Evolutionary conservation across 2,113 vertebrate genomes (phyloP).

Genomic region (Cnemophilus loriae): DNA sequence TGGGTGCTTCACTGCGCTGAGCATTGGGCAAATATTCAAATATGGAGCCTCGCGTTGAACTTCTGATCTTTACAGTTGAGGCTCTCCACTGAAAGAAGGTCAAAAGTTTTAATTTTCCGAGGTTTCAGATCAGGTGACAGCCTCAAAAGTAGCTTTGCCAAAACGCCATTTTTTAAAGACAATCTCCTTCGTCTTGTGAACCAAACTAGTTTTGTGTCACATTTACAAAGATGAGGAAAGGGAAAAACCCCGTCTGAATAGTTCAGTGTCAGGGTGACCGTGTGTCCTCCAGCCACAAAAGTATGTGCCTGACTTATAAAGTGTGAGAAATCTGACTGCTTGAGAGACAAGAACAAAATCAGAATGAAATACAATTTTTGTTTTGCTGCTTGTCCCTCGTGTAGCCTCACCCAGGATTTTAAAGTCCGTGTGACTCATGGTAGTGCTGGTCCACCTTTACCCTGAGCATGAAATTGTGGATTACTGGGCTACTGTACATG

Average conservation of each 20-base stretch:
- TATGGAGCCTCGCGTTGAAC: neutral
- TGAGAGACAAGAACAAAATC: neutral
- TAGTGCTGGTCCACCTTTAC: neutral
- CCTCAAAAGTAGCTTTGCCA: neutral
- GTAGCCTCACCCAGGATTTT: neutral
- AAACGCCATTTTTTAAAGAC: neutral
- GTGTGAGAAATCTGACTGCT: neutral
- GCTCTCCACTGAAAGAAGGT: neutral
- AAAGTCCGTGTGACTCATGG: neutral
- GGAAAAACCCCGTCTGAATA: neutral
- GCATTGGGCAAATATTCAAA: neutral
- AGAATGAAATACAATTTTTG: neutral
- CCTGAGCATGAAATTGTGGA: neutral
- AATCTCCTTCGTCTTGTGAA: neutral
- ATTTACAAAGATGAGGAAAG: neutral
- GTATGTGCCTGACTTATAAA: neutral
- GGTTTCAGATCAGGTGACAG: neutral
- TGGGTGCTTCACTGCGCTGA: neutral
- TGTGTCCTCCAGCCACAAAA: neutral
- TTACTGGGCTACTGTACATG: neutral
- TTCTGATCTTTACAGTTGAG: neutral
- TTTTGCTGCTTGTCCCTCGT: neutral
- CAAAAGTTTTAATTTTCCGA: neutral
- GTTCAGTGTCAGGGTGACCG: neutral
- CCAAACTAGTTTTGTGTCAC: neutral